Evolutionary conservation across 2,888 invertebrate genomes (phyloP).

Genomic region (Athripsodes cinereus): DNA sequence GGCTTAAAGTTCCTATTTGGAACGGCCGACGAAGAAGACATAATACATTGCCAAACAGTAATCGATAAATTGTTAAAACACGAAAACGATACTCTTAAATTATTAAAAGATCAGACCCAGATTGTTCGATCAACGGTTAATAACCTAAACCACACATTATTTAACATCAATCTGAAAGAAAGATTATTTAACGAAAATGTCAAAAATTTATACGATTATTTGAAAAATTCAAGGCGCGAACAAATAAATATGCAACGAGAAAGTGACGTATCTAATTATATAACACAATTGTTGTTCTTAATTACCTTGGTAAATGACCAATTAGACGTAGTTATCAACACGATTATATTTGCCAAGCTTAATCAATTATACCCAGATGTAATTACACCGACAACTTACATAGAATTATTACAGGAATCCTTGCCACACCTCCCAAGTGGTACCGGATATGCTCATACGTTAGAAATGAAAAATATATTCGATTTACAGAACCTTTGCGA

Average conservation of each 20-base stretch:
- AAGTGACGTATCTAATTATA: not conserved
- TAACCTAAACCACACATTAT: not conserved
- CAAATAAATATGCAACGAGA: not conserved
- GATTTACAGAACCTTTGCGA: not conserved
- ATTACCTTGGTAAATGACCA: not conserved
- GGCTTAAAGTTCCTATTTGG: not conserved
- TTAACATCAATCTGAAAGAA: not conserved
- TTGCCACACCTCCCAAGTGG: not conserved
- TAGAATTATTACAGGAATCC: not conserved
- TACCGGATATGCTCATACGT: not conserved
- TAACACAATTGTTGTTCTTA: not conserved
- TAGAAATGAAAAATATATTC: not conserved
- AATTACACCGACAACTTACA: not conserved
- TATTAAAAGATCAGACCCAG: not conserved
- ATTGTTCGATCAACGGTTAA: not conserved
- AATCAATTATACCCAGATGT: not conserved
- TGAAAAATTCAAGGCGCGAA: not conserved
- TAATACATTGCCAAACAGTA: not conserved
- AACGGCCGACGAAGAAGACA: not conserved
- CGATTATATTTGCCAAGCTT: not conserved
- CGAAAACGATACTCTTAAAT: not conserved
- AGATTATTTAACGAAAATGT: not conserved
- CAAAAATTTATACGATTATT: not conserved
- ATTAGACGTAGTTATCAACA: not conserved
- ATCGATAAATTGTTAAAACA: not conserved